Conservation (phyloP, 2,888 invertebrate genomes). For the Caenorhabditis uteleia region DNA sequence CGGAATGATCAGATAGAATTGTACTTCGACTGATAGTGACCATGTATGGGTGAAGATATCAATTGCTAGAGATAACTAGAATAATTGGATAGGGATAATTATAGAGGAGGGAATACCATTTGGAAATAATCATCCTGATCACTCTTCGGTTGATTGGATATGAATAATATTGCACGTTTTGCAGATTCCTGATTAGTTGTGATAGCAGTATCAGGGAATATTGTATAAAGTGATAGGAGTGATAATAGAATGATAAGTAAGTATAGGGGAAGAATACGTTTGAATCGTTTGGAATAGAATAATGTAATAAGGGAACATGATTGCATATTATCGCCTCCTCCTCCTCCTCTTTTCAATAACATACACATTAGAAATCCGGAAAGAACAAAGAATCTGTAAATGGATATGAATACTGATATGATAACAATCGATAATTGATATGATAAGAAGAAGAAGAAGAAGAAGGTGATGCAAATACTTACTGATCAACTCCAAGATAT, state of each 20-base stretch:
- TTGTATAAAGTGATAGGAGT: constrained; percentile 10
- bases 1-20: constrained; percentile 27
- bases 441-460: too few species aligned
- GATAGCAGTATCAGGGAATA: constrained; percentile 28
- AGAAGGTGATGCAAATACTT: too few species aligned
- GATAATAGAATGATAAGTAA: constrained; percentile 10
- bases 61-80: constrained; percentile 15
- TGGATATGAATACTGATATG: too few species aligned
- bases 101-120: constrained; percentile 6
- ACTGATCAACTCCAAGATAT: too few species aligned
- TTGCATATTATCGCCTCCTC: constrained; percentile 1
- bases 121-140: constrained; percentile 18
- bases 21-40: constrained; percentile 28
- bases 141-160: constrained; percentile 15
- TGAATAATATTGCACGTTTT: constrained; percentile 11
- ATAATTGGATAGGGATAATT: background rate
- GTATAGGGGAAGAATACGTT: constrained; percentile 25
- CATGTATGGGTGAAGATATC: constrained; percentile 27
- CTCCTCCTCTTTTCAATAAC: constrained; percentile 12
- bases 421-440: too few species aligned
- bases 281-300: constrained; percentile 25
- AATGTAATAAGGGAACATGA: constrained; percentile 4
- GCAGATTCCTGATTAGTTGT: constrained; percentile 21
- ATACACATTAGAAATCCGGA: constrained; percentile 30
- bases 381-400: constrained; percentile 28